Evolutionary conservation across 1,140 invertebrate species (phyloP).

Genomic region (Belonocnema kinseyi): DNA sequence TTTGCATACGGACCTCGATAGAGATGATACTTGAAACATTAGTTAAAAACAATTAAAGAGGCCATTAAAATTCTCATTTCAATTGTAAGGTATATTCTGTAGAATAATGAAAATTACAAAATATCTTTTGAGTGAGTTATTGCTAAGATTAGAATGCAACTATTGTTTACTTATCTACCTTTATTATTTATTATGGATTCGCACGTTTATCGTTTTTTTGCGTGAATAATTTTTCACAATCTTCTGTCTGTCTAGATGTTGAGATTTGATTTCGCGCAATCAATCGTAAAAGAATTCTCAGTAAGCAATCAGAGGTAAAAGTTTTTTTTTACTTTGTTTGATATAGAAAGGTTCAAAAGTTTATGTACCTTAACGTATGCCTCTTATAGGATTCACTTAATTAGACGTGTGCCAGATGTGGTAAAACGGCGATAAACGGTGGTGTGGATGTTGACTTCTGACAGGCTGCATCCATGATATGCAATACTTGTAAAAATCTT

Average conservation of each 20-base stretch:
- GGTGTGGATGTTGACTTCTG: conserved; percentile 7
- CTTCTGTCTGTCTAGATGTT: not conserved
- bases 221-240: not conserved
- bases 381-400: conserved; percentile 5
- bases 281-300: not conserved
- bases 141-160: not conserved
- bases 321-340: not conserved
- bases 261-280: conserved; percentile 21
- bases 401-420: conserved; percentile 14
- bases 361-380: conserved; percentile 12
- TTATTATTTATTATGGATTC: not conserved
- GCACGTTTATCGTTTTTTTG: not conserved
- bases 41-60: too few relatives aligned
- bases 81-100: not conserved
- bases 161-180: conserved; percentile 7
- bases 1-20: too few relatives aligned
- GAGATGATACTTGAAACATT: too few relatives aligned
- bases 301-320: not conserved
- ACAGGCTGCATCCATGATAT: not conserved
- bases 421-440: conserved; percentile 2
- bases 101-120: too few relatives aligned
- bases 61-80: not conserved
- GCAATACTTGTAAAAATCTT: conserved; percentile 22
- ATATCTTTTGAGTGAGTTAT: not conserved
- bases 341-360: not conserved